phyloP scores from a whole-genome alignment of 2,888 invertebrate genomes.

The Nomada flava region DNA sequence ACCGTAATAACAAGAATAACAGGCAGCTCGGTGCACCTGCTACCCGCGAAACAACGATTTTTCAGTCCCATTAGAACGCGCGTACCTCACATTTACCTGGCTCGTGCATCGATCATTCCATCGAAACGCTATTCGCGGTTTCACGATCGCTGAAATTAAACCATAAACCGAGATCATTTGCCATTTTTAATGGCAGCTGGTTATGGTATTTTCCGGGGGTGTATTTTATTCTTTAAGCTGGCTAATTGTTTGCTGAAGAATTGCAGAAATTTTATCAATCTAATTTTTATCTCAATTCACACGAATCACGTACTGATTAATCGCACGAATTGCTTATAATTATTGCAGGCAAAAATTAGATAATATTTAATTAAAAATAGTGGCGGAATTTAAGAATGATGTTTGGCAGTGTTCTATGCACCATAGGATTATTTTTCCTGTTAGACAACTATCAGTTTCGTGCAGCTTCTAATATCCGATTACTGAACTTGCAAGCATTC shows the following conservation, averaged over 20 bases:
- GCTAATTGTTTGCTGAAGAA: no score
- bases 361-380: no score
- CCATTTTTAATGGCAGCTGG: background rate
- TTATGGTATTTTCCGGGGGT: background rate
- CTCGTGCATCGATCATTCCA: constrained; percentile 13
- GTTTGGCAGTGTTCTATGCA: no score
- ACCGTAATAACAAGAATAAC: constrained; percentile 39
- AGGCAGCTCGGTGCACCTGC: constrained; percentile 18
- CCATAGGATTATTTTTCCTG: no score
- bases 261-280: no score
- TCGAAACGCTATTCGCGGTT: background rate
- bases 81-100: background rate
- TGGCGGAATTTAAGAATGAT: no score
- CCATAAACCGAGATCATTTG: background rate
- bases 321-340: no score
- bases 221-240: no score
- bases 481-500: constrained; percentile 1
- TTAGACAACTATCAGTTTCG: background rate
- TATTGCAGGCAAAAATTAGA: no score
- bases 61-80: constrained; percentile 13
- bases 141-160: background rate
- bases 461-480: constrained; percentile 11
- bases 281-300: no score
- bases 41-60: constrained; percentile 16
- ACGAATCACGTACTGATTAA: no score